Evolutionary conservation across 2,797 vertebrate species (phyloP).

Genomic region (Moxostoma hubbsi): DNA sequence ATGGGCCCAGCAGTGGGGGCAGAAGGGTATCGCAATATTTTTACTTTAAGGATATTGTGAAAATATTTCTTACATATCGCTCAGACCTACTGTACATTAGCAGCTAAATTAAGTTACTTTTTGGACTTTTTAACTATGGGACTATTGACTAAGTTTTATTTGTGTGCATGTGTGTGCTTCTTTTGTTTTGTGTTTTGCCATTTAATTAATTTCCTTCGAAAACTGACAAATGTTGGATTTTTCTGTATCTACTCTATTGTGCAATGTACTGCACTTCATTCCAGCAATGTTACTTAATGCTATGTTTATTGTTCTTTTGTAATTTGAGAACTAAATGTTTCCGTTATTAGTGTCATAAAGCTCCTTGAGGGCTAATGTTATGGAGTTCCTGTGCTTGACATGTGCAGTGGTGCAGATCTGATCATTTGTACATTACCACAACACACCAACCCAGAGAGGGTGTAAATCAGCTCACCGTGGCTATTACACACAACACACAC

Average conservation of each 20-base stretch:
- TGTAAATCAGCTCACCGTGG: neutral
- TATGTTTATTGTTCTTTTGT: too few relatives aligned
- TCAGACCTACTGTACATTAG: too few relatives aligned
- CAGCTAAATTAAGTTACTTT: too few relatives aligned
- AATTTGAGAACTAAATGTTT: neutral
- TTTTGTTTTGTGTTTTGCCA: neutral
- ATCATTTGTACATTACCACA: neutral
- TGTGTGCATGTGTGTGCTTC: neutral
- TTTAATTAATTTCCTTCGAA: too few relatives aligned
- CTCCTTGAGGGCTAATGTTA: neutral
- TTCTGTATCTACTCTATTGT: neutral
- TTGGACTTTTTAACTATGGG: too few relatives aligned
- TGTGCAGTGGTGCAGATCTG: slow-evolving; percentile 6
- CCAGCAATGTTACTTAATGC: neutral
- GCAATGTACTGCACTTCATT: neutral
- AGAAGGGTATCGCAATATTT: too few relatives aligned
- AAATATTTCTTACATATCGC: too few relatives aligned
- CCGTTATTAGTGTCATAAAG: slow-evolving; percentile 12
- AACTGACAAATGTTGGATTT: neutral
- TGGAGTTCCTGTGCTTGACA: neutral
- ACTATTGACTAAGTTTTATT: neutral
- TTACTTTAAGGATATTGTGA: too few relatives aligned
- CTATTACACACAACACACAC: neutral
- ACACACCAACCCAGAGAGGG: neutral
- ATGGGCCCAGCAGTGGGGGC: too few relatives aligned